Percentiles rank a stretch among this genome's conserved stretches.
These are phyloP conservation scores for Pampus argenteus DNA, from an alignment of 2,797 vertebrate species.

Conservation along the genomic window DNA sequence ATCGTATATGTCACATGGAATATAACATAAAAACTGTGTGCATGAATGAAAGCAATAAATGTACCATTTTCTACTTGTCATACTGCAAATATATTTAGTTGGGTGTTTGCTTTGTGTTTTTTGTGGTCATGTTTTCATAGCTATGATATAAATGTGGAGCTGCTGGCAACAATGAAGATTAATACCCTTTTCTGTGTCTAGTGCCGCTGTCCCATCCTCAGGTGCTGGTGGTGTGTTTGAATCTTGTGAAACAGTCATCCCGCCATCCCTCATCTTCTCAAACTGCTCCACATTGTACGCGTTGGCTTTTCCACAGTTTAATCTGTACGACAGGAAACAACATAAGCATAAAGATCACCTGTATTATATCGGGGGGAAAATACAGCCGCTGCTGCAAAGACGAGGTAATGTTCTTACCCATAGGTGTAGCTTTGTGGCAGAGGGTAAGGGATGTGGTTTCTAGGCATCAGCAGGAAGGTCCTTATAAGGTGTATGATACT, in stretches of 20 bases:
- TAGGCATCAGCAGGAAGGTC: constrained; percentile 90
- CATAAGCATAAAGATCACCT: neutral
- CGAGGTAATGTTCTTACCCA: constrained; percentile 78
- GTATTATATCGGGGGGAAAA: neutral
- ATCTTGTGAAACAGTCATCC: neutral
- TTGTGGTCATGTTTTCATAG: too few species aligned
- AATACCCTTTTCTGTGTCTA: constrained; percentile 55
- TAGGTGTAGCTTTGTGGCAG: constrained; percentile 86
- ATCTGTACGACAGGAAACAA: constrained; percentile 39
- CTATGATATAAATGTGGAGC: neutral
- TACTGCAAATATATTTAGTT: too few species aligned
- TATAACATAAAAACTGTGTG: neutral
- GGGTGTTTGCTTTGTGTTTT: too few species aligned
- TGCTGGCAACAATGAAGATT: neutral
- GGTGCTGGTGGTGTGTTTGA: neutral
- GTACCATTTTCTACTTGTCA: neutral
- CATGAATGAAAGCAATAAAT: neutral
- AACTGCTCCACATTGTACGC: constrained; percentile 68
- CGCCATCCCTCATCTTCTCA: constrained; percentile 41
- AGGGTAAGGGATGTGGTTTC: constrained; percentile 86
- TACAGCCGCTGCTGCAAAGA: neutral
- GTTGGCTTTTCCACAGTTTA: constrained; percentile 62
- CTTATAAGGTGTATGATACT: constrained; percentile 86
- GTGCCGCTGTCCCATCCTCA: constrained; percentile 10
- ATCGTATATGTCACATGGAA: neutral